Conservation (phyloP, 2,888 invertebrate genomes). For the Epistrophe eligans region DNA sequence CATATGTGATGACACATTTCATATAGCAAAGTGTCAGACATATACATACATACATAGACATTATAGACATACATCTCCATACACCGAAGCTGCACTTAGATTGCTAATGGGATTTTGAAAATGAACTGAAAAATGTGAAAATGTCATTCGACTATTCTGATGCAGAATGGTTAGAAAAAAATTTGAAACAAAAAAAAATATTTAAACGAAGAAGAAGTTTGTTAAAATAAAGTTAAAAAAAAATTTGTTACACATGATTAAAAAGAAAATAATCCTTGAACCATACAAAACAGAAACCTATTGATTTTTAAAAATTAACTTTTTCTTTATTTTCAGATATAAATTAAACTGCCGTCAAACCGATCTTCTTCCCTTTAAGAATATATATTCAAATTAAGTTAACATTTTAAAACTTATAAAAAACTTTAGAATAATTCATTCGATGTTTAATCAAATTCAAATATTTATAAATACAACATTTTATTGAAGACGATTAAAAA, state of each 20-base stretch:
- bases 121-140: not conserved
- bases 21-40: not conserved
- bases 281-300: not conserved
- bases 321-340: not conserved
- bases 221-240: not conserved
- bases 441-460: not conserved
- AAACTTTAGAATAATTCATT: not conserved
- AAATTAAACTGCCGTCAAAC: not conserved
- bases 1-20: slow-evolving; percentile 26
- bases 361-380: not conserved
- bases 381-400: not conserved
- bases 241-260: too few relatives aligned
- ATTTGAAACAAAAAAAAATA: not conserved
- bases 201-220: not conserved
- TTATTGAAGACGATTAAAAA: not conserved
- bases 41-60: not conserved
- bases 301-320: not conserved
- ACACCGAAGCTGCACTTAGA: slow-evolving; percentile 29
- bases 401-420: not conserved
- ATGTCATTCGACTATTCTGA: not conserved
- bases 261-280: not conserved
- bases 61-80: not conserved
- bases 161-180: not conserved
- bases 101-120: slow-evolving; percentile 18
- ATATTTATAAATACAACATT: not conserved